Conservation (phyloP, 2,113 vertebrate species). For the Ammodytes dubius region DNA sequence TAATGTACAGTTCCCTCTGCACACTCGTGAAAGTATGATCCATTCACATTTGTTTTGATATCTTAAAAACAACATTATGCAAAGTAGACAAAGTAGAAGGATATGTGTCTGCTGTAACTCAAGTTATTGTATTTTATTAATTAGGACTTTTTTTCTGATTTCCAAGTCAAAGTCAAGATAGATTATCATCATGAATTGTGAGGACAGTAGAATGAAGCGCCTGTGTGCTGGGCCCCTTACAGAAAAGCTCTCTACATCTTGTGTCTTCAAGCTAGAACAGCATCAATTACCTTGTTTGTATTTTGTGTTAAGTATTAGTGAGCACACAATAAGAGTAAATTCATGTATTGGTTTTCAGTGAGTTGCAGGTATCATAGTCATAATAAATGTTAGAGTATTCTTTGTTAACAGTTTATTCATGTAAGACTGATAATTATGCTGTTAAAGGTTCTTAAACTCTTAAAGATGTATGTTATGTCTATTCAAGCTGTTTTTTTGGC, state of each 20-base stretch:
- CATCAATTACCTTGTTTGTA: not conserved
- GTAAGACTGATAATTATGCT: no score
- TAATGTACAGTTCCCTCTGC: not conserved
- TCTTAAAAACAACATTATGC: not conserved
- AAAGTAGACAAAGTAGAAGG: not conserved
- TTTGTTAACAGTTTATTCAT: not conserved
- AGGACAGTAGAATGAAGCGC: not conserved
- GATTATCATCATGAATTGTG: not conserved
- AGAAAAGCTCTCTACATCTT: not conserved
- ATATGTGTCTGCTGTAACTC: not conserved
- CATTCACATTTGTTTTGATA: not conserved
- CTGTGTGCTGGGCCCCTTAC: not conserved
- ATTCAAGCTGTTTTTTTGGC: not conserved
- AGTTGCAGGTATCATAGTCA: not conserved
- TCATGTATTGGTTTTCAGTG: not conserved
- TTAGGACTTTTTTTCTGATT: not conserved
- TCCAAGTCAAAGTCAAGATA: not conserved
- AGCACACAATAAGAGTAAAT: not conserved
- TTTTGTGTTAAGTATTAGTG: not conserved
- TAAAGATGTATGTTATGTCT: not conserved
- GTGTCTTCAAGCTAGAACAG: conserved; percentile 7
- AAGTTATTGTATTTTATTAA: not conserved
- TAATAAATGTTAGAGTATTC: not conserved
- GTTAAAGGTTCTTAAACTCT: not conserved
- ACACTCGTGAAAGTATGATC: not conserved